Evolutionary conservation across 2,113 vertebrate species (phyloP).

Genomic region (Centrocercus urophasianus): DNA sequence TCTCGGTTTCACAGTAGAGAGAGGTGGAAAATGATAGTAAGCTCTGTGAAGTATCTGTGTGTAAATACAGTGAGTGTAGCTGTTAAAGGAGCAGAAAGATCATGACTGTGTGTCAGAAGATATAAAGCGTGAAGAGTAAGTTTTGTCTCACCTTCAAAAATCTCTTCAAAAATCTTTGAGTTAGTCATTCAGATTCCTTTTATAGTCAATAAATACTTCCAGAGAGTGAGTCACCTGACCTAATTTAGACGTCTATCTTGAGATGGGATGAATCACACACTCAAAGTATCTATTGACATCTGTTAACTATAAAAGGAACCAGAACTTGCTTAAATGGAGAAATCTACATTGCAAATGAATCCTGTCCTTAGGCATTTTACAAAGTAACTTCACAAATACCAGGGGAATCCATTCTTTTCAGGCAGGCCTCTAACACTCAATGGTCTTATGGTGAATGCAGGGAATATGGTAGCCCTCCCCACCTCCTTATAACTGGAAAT

Average conservation of each 20-base stretch:
- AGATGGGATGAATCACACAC: conserved; percentile 70
- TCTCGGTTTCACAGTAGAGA: not conserved
- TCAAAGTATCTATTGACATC: conserved; percentile 67
- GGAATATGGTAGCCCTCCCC: not conserved
- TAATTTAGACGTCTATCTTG: conserved; percentile 67
- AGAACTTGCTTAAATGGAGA: conserved; percentile 33
- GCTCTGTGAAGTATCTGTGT: not conserved
- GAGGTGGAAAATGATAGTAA: not conserved
- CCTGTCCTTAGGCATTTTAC: not conserved
- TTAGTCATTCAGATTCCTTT: conserved; percentile 58
- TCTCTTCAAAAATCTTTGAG: not conserved
- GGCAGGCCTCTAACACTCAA: not conserved
- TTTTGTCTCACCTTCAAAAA: conserved; percentile 38
- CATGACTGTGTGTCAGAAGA: not conserved
- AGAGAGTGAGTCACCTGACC: conserved; percentile 70
- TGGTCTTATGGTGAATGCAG: not conserved
- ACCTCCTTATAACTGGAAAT: not conserved
- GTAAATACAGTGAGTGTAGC: not conserved
- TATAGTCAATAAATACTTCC: conserved; percentile 66
- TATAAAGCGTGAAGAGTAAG: not conserved
- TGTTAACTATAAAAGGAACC: conserved; percentile 73
- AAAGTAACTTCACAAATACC: not conserved
- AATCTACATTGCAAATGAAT: conserved; percentile 34
- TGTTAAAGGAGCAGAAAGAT: not conserved
- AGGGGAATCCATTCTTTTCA: not conserved